Base-by-base conservation (phyloP, 1,140 invertebrate species). In the Goniozus legneri region DNA sequence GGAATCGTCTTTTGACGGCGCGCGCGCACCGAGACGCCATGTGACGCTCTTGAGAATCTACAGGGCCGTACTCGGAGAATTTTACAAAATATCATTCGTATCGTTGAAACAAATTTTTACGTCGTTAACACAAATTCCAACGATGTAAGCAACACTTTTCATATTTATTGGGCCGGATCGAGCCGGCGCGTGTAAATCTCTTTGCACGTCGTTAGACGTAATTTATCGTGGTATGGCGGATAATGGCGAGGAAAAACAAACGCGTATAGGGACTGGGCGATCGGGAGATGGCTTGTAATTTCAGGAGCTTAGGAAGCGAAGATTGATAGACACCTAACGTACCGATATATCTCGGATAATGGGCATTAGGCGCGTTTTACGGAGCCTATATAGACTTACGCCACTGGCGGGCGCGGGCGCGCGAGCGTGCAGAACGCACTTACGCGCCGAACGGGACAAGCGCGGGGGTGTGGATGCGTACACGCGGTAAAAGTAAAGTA, bases 401-500 rank as follows among this genome's bases (percentile, higher is more conserved):
- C n/a, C n/a, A n/a, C n/a, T n/a, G 32, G 6, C 13, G 32, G 6
- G n/a, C 32, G 32, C 15, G 6, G 33, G 36, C 40, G 35, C 49
- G 31, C 47, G 42, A 39, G 42, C 20, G 49, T 47, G 14, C 19
- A 21, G 16, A 13, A 15, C 8, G 42, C 37, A 42, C 45, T 40
- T 50, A 58, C 55, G 57, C 57, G 50, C n/a, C n/a, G n/a, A n/a
- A n/a, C n/a, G n/a, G 24, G 24, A 4, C 24, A 27, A 4, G 24
- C 55, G 15, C 58, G 58, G 45, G 16, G 18, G 43, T 47, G 44
- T 55, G 53, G 50, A 56, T 55, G 58, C 56, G 49, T 52, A 37
- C 44, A 27, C 16, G 30, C 37, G 24, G 43, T 38, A 58, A 60
- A 58, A 64, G 54, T 55, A 50, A 62, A 64, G 56, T 60, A 63